A percentile compares a stretch with the other conserved stretches of the same genome.
These are phyloP conservation scores for Scaptodrosophila latifasciaeformis DNA, from an alignment of 2,888 invertebrate species.

Conservation along the genomic window DNA sequence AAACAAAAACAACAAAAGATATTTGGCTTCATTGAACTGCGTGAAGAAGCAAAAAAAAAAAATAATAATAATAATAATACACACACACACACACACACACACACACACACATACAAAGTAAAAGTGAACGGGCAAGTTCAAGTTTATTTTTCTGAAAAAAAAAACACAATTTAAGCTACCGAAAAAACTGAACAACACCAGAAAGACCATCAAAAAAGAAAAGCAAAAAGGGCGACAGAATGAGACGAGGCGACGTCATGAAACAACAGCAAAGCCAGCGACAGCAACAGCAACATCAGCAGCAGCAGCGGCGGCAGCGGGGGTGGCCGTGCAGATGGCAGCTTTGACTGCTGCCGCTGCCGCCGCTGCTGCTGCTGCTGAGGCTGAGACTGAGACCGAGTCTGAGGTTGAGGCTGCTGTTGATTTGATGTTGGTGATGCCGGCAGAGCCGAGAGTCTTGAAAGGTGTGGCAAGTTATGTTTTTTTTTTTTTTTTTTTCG, in stretches of 20 bases:
- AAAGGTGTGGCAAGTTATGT: slow-evolving; percentile 32
- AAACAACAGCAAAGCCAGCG: neutral
- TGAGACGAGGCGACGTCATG: slow-evolving; percentile 5
- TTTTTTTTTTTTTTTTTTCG: no score
- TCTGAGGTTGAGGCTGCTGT: no score
- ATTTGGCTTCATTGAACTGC: slow-evolving; percentile 10
- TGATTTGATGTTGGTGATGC: no score
- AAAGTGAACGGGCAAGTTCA: slow-evolving; percentile 67
- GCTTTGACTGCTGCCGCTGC: neutral
- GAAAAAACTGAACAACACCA: slow-evolving; percentile 18
- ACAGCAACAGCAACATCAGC: no score
- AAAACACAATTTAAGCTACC: no score
- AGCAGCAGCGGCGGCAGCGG: slow-evolving; percentile 6
- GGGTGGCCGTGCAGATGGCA: neutral
- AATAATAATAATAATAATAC: slow-evolving; percentile 16
- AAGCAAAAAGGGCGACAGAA: slow-evolving; percentile 51
- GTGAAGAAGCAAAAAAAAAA: slow-evolving; percentile 18
- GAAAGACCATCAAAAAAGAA: slow-evolving; percentile 23
- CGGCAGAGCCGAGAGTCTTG: no score
- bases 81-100: slow-evolving; percentile 10
- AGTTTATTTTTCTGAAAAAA: slow-evolving; percentile 61
- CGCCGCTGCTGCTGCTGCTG: neutral
- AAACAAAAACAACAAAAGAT: slow-evolving; percentile 2
- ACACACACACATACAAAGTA: slow-evolving; percentile 34
- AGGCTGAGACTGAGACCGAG: no score